A percentile compares a stretch with the other conserved stretches of the same genome.
These are phyloP conservation scores for Entomobrya multifasciata DNA, from an alignment of 2,888 invertebrate species.

Conservation along the genomic window DNA sequence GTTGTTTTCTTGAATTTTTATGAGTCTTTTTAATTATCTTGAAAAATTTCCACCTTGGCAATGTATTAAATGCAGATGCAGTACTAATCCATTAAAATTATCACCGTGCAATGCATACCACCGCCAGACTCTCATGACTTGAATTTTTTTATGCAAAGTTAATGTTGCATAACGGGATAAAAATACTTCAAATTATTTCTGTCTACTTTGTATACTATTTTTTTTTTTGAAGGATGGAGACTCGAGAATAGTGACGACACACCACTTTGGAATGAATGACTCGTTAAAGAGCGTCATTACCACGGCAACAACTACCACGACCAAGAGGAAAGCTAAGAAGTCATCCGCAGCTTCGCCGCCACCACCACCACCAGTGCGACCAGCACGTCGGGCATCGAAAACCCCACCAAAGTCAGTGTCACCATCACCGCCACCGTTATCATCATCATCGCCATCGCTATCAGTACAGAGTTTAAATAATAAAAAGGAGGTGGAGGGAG, in stretches of 20 bases:
- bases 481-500: too few relatives aligned
- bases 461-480: too few relatives aligned
- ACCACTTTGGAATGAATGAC: background rate
- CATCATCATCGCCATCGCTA: background rate
- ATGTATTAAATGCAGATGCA: too few relatives aligned
- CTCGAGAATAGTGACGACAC: constrained; percentile 18
- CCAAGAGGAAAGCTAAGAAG: constrained; percentile 2
- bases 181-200: background rate
- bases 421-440: background rate
- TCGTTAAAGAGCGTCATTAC: too few relatives aligned
- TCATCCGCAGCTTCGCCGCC: background rate
- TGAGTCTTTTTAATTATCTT: background rate
- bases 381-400: too few relatives aligned
- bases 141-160: constrained; percentile 27
- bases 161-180: constrained; percentile 62
- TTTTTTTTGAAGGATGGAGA: constrained; percentile 56
- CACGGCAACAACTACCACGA: background rate
- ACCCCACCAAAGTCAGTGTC: too few relatives aligned
- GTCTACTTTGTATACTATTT: too few relatives aligned
- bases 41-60: too few relatives aligned
- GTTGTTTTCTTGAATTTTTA: too few relatives aligned
- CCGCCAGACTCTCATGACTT: background rate
- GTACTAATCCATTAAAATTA: too few relatives aligned
- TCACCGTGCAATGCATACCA: too few relatives aligned
- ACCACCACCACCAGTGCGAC: background rate